Percentiles rank a stretch among this genome's conserved stretches.
Conservation (phyloP, 1,140 invertebrate species). For the Meteorus sp. region DNA sequence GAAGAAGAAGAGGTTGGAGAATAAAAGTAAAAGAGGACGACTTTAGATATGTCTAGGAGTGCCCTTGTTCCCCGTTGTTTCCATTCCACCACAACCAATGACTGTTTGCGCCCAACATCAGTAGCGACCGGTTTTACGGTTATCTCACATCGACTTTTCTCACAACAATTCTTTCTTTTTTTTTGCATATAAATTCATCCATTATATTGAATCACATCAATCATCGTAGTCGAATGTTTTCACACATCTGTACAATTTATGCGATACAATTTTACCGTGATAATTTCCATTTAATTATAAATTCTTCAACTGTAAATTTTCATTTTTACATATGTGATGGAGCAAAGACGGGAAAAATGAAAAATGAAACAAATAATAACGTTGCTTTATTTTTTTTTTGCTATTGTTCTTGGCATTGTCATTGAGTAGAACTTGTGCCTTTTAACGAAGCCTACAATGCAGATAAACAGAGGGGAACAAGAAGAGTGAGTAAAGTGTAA, state of each 20-base stretch:
- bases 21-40: neutral
- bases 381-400: neutral
- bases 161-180: neutral
- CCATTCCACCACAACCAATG: neutral
- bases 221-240: neutral
- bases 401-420: constrained; percentile 9
- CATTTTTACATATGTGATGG: too few species aligned
- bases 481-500: too few species aligned
- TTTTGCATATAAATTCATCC: neutral
- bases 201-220: neutral
- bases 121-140: constrained; percentile 5
- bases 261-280: too few species aligned
- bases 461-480: constrained; percentile 22
- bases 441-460: constrained; percentile 37
- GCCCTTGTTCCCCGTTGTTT: neutral
- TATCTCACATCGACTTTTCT: neutral
- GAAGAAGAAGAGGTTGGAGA: neutral
- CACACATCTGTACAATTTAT: too few species aligned
- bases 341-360: too few species aligned
- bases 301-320: too few species aligned
- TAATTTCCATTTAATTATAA: too few species aligned
- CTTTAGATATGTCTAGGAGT: neutral
- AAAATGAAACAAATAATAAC: too few species aligned
- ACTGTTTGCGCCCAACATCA: too few species aligned
- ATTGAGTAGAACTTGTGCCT: neutral